Conservation (phyloP, 2,888 invertebrate species). For the Andrena fulva region DNA sequence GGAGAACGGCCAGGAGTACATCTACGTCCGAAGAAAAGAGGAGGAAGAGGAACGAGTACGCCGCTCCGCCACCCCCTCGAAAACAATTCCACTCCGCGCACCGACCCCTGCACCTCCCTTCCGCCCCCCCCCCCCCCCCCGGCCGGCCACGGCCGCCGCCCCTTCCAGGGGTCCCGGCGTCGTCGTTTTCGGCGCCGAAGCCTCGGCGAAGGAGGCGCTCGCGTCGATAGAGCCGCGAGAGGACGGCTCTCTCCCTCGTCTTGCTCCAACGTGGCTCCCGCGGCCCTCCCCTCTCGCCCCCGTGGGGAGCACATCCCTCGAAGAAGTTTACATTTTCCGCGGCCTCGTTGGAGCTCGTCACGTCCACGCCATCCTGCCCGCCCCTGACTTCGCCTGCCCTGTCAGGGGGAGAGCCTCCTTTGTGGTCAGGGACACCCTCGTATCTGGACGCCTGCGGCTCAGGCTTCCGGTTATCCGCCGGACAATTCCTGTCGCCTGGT, state of each 20-base stretch:
- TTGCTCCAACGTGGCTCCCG: conserved; percentile 47
- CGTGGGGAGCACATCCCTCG: conserved; percentile 25
- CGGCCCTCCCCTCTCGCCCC: conserved; percentile 39
- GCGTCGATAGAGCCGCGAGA: conserved; percentile 84
- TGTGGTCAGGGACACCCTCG: not conserved
- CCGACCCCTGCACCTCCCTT: conserved; percentile 12
- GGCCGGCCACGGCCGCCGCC: conserved; percentile 14
- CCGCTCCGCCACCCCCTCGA: not conserved
- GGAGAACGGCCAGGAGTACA: not conserved
- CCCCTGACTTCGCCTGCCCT: not conserved
- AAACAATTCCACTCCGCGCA: conserved; percentile 32
- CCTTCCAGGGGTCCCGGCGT: conserved; percentile 43
- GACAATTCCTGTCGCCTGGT: not conserved
- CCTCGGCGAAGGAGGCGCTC: conserved; percentile 81
- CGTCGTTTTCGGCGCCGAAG: conserved; percentile 73
- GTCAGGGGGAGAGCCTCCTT: not conserved
- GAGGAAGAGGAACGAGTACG: not conserved
- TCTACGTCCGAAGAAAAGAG: not conserved
- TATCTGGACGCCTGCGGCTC: not conserved
- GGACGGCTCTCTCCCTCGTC: conserved; percentile 54
- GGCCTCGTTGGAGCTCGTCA: conserved; percentile 33
- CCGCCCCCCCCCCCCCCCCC: not conserved
- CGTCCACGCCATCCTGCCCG: conserved; percentile 11
- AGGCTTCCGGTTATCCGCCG: not conserved
- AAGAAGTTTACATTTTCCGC: conserved; percentile 55